A percentile compares a stretch with the other conserved stretches of the same genome.
phyloP scores from a whole-genome alignment of 2,797 vertebrate species.

The Eurystomus glaucurus region DNA sequence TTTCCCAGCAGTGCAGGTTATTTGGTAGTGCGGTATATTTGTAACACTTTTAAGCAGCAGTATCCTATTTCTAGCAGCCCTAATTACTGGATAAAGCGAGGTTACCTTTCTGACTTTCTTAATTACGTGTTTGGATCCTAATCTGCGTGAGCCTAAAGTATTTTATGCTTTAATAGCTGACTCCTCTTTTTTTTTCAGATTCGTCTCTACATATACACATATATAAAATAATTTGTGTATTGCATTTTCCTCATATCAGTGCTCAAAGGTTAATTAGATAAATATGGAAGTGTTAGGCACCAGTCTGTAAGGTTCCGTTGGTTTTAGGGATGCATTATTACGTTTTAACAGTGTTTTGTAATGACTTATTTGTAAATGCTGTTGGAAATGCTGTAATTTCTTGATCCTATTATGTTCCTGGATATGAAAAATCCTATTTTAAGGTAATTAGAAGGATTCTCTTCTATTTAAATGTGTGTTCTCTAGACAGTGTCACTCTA shows the following conservation, averaged over 20 bases:
- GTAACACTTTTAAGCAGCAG: constrained; percentile 84
- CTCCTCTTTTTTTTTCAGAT: constrained; percentile 14
- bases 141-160: constrained; percentile 68
- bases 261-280: constrained; percentile 63
- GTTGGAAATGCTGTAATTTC: constrained; percentile 73
- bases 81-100: constrained; percentile 81
- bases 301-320: constrained; percentile 27
- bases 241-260: constrained; percentile 16
- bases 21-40: constrained; percentile 86
- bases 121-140: constrained; percentile 82
- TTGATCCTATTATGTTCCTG: constrained; percentile 76
- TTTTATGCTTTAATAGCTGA: constrained; percentile 56
- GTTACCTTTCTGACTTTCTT: constrained; percentile 82
- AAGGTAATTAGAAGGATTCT: constrained; percentile 80
- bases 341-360: constrained; percentile 73
- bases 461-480: constrained; percentile 69
- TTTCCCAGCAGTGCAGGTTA: constrained; percentile 92
- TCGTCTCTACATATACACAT: background rate
- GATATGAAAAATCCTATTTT: constrained; percentile 82
- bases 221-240: constrained; percentile 58
- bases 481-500: constrained; percentile 75
- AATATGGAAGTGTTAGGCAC: constrained; percentile 44
- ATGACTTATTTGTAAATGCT: constrained; percentile 80
- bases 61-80: constrained; percentile 82
- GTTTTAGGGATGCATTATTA: constrained; percentile 62